Base-by-base conservation (phyloP, 2,113 vertebrate species). In the Labeo catla region DNA sequence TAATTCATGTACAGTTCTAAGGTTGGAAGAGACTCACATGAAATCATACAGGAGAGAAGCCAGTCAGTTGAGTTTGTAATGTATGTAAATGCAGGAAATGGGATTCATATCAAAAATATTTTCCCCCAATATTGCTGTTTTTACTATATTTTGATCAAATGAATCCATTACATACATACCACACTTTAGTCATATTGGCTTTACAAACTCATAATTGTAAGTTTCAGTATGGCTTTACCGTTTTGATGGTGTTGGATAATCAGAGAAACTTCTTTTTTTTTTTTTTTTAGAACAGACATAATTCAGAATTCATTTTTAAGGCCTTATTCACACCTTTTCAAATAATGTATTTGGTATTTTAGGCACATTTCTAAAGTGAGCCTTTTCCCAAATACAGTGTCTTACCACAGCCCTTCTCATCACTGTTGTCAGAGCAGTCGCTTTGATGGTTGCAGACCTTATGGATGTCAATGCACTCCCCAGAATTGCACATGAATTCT, bases 351-450 rank as follows among this genome's bases (percentile, higher is more conserved):
- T 73, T 73, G 16, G 8, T 47, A 45, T 73, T 74, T 74, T n/a
- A n/a, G 72, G 21, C 45, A 47, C 21, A 74, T 28, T 0, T 2
- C n/a, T 8, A n/a, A 70, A 68, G 7, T 39, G 3, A 80, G 36
- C 39, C 49, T 78, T 86, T 70, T 65, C 4, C 8, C 68, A 63
- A 28, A 95, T 16, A 19, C 0, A 0, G 23, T 70, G 49, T 28
- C 98, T 93, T 95, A 99, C 98, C 98, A 65, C 98, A 99, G 91
- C 96, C 97, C 90, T 97, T 99, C 91, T 99, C 98, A 52, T 99
- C 98, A 2, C 97, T 99, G 91, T 97, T 97, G 91, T 99, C 98
- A 2, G 81, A 93, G 85, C 98, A 99, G 91, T 99, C 97, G 39
- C 97, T 95, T 1, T 91, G 89, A 39, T 94, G 94, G 92, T 99